Evolutionary conservation across 2,888 invertebrate genomes (phyloP), one percentile per base, ranked within the genome.

Genomic region (Cephus sareptanus): DNA sequence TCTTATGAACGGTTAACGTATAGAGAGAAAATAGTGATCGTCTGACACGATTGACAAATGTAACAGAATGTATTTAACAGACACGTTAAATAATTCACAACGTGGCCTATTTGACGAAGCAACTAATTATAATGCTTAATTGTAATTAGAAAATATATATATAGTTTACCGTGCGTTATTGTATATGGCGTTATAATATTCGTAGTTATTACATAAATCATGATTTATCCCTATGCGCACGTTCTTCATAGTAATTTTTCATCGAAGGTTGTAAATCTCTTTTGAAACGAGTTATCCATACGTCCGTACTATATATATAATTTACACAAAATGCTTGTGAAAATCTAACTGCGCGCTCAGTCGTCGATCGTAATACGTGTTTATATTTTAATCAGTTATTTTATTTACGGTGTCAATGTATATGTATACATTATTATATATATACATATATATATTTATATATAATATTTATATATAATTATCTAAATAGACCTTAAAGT

Each of bases 381-480:
- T 79, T 82, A 80, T 79, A 80, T 79, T 74, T 75, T 81, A 75
- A 78, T 82, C 76, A 69, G 73, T 80, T 80, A 76, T 75, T 79
- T 75, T 56, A 75, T 74, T 79, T 77, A 73, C 68, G 73, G 13
- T 77, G 75, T 71, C 34, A 77, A 73, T 74, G n/a, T 77, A 69
- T 77, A 70, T 74, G 70, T 37, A 77, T 75, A 71, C 71, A 75
- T 81, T 82, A 56, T 56, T 56, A 56, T 56, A 40, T 40, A 79
- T 79, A 83, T 81, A 80, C 74, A 82, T 83, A 79, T 83, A 83
- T 80, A 82, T 83, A 81, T 81, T 79, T 82, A 83, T 83, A 79
- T 78, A 81, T 81, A 82, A 80, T 83, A 79, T 82, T 79, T 80
- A 80, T 81, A 69, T 69, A 80, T 82, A 77, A 80, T 81, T 81